Evolutionary conservation across 1,140 invertebrate species (phyloP).

Genomic region (Eulimnadia texana): DNA sequence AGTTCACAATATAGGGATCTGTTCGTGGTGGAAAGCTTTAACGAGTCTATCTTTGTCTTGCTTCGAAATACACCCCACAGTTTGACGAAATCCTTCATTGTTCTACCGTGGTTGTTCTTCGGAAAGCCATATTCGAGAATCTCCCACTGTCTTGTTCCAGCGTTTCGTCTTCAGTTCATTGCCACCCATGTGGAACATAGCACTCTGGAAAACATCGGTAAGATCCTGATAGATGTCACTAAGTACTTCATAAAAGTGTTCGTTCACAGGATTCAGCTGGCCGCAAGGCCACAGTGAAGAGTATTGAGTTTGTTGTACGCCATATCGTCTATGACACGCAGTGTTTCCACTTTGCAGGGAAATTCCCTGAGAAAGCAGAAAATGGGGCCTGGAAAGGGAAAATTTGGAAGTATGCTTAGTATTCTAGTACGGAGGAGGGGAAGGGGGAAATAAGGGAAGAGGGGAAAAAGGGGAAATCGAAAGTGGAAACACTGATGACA

Average conservation of each 20-base stretch:
- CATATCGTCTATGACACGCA: constrained; percentile 66
- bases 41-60: constrained; percentile 6
- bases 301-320: constrained; percentile 63
- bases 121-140: constrained; percentile 51
- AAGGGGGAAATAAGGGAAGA: too few species aligned
- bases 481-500: too few species aligned
- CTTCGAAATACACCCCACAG: constrained; percentile 41
- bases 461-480: too few species aligned
- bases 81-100: constrained; percentile 44
- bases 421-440: too few species aligned
- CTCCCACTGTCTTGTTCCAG: constrained; percentile 56
- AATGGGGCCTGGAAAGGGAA: too few species aligned
- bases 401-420: too few species aligned
- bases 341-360: too few species aligned
- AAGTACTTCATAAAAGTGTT: constrained; percentile 54
- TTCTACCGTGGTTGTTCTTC: constrained; percentile 41
- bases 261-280: constrained; percentile 61
- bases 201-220: constrained; percentile 46
- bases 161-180: constrained; percentile 63
- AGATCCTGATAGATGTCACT: constrained; percentile 23
- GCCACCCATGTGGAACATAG: constrained; percentile 78
- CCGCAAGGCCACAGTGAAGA: constrained; percentile 80
- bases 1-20: constrained; percentile 6
- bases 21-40: background rate
- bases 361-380: too few species aligned